phyloP scores from a whole-genome alignment of 1,140 invertebrate species.

The Frieseomelitta varia region DNA sequence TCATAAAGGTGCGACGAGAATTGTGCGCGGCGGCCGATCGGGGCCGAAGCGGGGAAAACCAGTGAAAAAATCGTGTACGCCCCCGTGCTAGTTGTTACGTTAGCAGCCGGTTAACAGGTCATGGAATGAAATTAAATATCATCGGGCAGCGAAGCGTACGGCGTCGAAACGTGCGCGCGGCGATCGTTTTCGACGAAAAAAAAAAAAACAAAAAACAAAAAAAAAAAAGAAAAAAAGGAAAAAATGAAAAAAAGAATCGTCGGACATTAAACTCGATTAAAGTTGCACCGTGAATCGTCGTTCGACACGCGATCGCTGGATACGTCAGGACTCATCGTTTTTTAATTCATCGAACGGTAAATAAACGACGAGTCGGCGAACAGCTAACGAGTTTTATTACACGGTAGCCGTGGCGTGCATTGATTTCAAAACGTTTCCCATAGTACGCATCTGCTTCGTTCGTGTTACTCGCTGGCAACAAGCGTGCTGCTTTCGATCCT shows the following conservation, averaged over 20 bases:
- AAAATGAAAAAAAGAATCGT: background rate
- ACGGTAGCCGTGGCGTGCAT: background rate
- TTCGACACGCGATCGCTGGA: background rate
- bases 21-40: background rate
- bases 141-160: background rate
- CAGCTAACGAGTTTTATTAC: background rate
- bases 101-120: background rate
- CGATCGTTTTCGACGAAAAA: background rate
- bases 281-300: background rate
- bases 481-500: background rate
- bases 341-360: background rate
- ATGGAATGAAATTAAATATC: conserved; percentile 34
- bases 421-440: background rate
- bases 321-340: background rate
- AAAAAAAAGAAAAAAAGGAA: background rate
- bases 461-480: background rate
- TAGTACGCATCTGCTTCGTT: background rate
- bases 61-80: conserved; percentile 14
- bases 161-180: background rate
- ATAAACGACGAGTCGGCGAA: background rate
- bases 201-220: too few relatives aligned
- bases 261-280: conserved; percentile 25
- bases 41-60: background rate
- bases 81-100: too few relatives aligned
- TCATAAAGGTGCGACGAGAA: conserved; percentile 32